Conservation (phyloP, 2,113 vertebrate genomes). For the Regulus satrapa region DNA sequence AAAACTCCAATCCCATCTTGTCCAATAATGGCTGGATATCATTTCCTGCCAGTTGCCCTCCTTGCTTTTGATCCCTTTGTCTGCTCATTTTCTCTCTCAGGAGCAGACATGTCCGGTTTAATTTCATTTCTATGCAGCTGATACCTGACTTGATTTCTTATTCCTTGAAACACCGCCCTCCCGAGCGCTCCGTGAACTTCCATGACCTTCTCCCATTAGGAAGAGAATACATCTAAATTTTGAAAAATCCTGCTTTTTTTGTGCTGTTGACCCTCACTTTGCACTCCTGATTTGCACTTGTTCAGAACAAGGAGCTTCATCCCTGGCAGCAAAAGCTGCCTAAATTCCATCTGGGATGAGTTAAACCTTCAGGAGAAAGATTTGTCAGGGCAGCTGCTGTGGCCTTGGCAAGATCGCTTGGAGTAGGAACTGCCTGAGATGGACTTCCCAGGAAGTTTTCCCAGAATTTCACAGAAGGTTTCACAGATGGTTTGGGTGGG, state of each 20-base stretch:
- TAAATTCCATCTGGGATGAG: background rate
- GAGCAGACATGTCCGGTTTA: background rate
- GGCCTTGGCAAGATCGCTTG: background rate
- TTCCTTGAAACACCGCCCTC: background rate
- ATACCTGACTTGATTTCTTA: conserved; percentile 5
- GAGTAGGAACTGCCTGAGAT: background rate
- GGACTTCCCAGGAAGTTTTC: background rate
- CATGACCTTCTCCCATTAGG: background rate
- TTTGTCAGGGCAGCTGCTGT: background rate
- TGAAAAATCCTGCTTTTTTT: background rate
- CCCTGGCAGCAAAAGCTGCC: background rate
- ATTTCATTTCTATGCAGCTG: conserved; percentile 16
- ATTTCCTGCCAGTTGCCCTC: background rate
- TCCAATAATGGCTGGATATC: background rate
- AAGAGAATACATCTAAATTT: conserved; percentile 20
- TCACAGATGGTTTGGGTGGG: background rate
- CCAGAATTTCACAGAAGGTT: background rate
- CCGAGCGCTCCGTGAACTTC: background rate
- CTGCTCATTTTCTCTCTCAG: conserved; percentile 3
- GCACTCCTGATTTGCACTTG: background rate
- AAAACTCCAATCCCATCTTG: background rate
- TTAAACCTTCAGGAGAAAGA: background rate
- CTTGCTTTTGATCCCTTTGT: conserved; percentile 9
- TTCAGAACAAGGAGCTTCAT: background rate
- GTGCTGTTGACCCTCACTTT: background rate